A percentile compares a stretch with the other conserved stretches of the same genome.
Evolutionary conservation across 92 coral and sea anemone species (phyloP).

Genomic region (Phymanthus crucifer): DNA sequence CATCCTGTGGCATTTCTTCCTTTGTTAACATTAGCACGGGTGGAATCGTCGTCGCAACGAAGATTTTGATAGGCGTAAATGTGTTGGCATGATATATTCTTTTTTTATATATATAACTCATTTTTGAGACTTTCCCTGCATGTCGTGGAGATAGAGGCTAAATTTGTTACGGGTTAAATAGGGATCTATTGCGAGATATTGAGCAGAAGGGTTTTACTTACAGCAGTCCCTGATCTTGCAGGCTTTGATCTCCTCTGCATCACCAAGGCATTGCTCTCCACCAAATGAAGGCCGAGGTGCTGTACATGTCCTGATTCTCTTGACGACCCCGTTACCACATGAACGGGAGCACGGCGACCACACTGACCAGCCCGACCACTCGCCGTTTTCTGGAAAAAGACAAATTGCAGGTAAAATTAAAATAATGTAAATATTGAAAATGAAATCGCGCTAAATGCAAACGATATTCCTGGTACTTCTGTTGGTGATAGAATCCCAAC

Average conservation of each 20-base stretch:
- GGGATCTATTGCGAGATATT: neutral
- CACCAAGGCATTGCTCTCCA: conserved; percentile 81
- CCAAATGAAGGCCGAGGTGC: conserved; percentile 90
- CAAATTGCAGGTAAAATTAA: too few species aligned
- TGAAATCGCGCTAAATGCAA: neutral
- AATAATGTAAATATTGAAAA: neutral
- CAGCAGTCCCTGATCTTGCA: conserved; percentile 98
- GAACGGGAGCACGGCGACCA: conserved; percentile 97
- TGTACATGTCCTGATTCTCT: conserved; percentile 88
- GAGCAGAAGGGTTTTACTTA: conserved; percentile 41
- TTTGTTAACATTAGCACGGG: too few species aligned
- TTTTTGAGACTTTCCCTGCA: too few species aligned
- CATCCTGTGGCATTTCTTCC: too few species aligned
- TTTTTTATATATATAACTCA: too few species aligned
- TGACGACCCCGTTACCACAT: conserved; percentile 83
- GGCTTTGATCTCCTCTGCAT: conserved; percentile 76
- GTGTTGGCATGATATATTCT: too few species aligned
- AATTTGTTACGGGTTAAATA: too few species aligned
- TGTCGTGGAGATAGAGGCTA: too few species aligned
- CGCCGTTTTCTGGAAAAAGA: conserved; percentile 75
- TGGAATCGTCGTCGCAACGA: too few species aligned
- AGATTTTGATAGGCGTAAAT: too few species aligned
- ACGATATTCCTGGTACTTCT: too few species aligned
- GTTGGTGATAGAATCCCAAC: too few species aligned
- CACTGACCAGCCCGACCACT: conserved; percentile 99